Evolutionary conservation across 2,113 vertebrate species (phyloP).

Genomic region (Hippolais icterina): DNA sequence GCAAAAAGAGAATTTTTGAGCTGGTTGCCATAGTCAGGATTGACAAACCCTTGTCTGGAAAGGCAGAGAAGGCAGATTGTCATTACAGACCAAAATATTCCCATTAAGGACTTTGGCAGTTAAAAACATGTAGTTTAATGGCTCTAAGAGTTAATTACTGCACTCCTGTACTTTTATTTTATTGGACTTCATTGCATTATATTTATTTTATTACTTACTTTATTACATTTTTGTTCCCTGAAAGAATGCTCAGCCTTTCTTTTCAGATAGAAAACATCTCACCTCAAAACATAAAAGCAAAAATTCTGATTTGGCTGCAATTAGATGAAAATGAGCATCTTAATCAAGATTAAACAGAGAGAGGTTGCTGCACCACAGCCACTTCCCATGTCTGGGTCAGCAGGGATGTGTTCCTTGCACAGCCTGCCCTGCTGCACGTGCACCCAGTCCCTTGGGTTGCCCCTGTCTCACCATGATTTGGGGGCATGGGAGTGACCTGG

Average conservation of each 20-base stretch:
- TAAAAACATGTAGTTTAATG: not conserved
- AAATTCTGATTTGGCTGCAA: not conserved
- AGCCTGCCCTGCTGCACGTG: fast-evolving
- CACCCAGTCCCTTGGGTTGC: not conserved
- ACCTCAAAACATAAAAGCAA: not conserved
- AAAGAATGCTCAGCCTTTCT: not conserved
- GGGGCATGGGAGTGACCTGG: not conserved
- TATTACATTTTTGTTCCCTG: not conserved
- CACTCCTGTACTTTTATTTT: not conserved
- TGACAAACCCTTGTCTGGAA: not conserved
- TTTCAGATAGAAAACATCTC: not conserved
- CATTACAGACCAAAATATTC: not conserved
- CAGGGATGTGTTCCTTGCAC: not conserved
- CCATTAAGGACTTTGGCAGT: not conserved
- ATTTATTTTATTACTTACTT: not conserved
- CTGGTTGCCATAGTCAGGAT: not conserved
- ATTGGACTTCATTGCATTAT: not conserved
- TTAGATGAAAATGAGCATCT: not conserved
- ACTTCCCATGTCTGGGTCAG: not conserved
- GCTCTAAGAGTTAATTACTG: not conserved
- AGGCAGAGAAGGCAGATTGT: not conserved
- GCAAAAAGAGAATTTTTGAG: not conserved
- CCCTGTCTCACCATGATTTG: fast-evolving
- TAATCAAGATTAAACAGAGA: not conserved
- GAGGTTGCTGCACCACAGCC: not conserved